These are phyloP conservation scores for Siderastrea siderea DNA, from an alignment of 92 coral and sea anemone genomes.

Conservation along the genomic window DNA sequence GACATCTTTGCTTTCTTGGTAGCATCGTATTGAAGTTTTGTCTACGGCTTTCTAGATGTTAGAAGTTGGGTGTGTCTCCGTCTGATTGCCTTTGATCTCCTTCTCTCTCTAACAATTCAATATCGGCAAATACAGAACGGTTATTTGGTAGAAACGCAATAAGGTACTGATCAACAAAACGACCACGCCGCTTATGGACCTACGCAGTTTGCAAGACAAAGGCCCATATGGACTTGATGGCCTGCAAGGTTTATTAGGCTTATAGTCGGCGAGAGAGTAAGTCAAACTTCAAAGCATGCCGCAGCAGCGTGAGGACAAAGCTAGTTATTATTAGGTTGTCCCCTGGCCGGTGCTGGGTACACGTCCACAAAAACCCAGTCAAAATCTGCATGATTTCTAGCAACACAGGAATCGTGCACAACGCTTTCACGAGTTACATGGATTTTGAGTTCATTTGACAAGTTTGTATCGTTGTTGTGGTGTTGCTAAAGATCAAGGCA, in stretches of 20 bases:
- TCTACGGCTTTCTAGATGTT: neutral
- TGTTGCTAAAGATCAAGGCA: neutral
- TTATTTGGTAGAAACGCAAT: neutral
- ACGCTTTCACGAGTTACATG: neutral
- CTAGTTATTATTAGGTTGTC: slow-evolving; percentile 29
- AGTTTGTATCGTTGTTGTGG: neutral
- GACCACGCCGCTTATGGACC: neutral
- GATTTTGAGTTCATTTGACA: neutral
- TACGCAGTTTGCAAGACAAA: slow-evolving; percentile 23
- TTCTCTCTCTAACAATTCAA: neutral
- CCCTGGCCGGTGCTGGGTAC: slow-evolving; percentile 19
- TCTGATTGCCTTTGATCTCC: neutral
- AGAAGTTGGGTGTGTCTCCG: slow-evolving; percentile 13
- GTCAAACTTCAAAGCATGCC: slow-evolving; percentile 56
- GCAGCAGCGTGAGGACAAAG: slow-evolving; percentile 36
- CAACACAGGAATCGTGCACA: slow-evolving; percentile 6
- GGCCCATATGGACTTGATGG: slow-evolving; percentile 29
- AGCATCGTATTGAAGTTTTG: neutral
- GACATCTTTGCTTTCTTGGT: neutral
- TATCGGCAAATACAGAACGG: neutral
- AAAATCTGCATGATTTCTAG: slow-evolving; percentile 3
- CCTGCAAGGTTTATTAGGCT: slow-evolving; percentile 42
- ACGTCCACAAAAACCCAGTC: neutral
- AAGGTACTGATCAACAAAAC: slow-evolving; percentile 2
- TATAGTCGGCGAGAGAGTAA: slow-evolving; percentile 36